Base-by-base conservation (phyloP, 64 coral and sea anemone species). In the Platygyra sinensis region DNA sequence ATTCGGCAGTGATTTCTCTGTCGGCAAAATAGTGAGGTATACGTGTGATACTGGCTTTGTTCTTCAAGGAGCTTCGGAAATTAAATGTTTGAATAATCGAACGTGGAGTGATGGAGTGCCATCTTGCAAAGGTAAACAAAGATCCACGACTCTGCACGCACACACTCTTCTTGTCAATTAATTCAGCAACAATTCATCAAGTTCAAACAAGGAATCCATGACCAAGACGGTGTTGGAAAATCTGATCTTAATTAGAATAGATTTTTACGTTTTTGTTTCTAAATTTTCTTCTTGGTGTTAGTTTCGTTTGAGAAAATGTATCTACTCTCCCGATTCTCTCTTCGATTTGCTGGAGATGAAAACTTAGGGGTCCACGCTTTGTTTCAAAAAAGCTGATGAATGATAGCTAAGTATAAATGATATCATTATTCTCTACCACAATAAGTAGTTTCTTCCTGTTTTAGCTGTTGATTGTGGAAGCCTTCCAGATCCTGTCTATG, bases 381-480 rank as follows among this genome's bases (percentile, higher is more conserved):
- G 54, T 65, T 65, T 65, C 18, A 65, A 46, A 15, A 11, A 15
- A 62, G 11, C 11, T 36, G 60, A 62, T 18, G 20, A 62, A 62
- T 62, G 60, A 62, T 20, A 24, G 17, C 6, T 65, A 20, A 65
- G 24, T 20, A 18, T 65, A 65, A 65, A 65, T 8, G 62, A 65
- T 65, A 5, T 20, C 62, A 65, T 65, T 46, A 46, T 46, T 46
- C 42, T 46, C 42, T 46, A 46, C 42, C n/a, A 8, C 3, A 46
- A 46, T 5, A 5, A 8, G 42, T 46, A 46, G 11, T 5, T 10
- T 30, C 4, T 52, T 12, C 17, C 12, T 69, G 1, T 50, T n/a
- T 27, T 85, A 85, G 81, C 50, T 64, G 62, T 85, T 71, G 81
- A 85, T 39, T 85, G 81, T 71, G 81, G 81, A 15, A 85, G 81